Base-by-base conservation (phyloP, 2,797 vertebrate species). In the Anas bahamensis region DNA sequence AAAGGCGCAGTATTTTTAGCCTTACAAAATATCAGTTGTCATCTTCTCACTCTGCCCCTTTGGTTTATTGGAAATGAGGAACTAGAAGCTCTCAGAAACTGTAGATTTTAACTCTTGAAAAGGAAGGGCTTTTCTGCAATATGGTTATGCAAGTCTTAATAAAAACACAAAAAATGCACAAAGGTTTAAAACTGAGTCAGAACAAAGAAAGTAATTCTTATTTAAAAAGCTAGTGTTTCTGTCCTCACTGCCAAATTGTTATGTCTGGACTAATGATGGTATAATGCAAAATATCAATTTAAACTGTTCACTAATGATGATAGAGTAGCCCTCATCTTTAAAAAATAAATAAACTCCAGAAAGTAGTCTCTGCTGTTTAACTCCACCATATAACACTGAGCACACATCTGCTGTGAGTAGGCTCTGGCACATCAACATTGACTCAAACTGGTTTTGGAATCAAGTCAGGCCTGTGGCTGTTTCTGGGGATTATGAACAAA, bases 1-100 rank as follows among this genome's bases (percentile, higher is more conserved):
- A 96, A 95, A 94, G 88, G 56, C 63, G 42, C 59, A 92, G 83
- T 95, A 93, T 95, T 92, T 96, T 96, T 95, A 96, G 95, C 94
- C 71, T 73, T 95, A 88, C 87, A 89, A 87, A 96, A 86, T 91
- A 95, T 21, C 93, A 90, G 90, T 94, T 95, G 90, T 94, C 92
- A 92, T 95, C 90, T 93, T 66, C 76, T 95, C 94, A 82, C 56
- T 90, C 81, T 93, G 63, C 84, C 37, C 75, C 83, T 94, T 75
- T 87, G 82, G 92, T 87, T 76, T 46, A 81, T 2, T 89, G 74
- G 73, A 93, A 63, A 90, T 73, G 80, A 74, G 55, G 73, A 44
- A 72, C 55, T 83, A 55, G 86, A 76, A 81, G 50, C 78, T 80
- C 31, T 77, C 29, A 56, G 41, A 80, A 81, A 73, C 35, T 72